Evolutionary conservation across 2,113 vertebrate species (phyloP).

Genomic region (Myxocyprinus asiaticus): DNA sequence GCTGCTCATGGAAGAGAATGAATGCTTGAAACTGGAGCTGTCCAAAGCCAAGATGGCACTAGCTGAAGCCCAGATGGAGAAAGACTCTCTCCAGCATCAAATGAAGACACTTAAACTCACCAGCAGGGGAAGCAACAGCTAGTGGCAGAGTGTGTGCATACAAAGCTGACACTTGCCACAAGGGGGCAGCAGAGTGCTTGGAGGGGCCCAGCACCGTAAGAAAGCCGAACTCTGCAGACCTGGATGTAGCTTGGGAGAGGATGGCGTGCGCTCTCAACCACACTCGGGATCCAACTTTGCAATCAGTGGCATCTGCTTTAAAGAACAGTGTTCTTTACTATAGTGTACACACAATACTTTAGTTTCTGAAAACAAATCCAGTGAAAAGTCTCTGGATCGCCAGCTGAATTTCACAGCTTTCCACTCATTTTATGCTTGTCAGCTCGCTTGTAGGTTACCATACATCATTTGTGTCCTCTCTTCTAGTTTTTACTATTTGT

Average conservation of each 20-base stretch:
- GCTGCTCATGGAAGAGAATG: slow-evolving; percentile 91
- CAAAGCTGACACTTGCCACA: slow-evolving; percentile 13
- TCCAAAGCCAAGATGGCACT: slow-evolving; percentile 93
- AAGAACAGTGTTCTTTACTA: slow-evolving; percentile 15
- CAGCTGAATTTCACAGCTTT: too few species aligned
- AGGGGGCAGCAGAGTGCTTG: slow-evolving; percentile 19
- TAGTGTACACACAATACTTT: background rate
- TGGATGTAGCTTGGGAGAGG: background rate
- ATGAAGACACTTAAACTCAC: slow-evolving; percentile 82
- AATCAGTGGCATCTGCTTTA: background rate
- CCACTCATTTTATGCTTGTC: too few species aligned
- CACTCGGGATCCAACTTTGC: background rate
- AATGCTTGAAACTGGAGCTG: slow-evolving; percentile 90
- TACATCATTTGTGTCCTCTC: too few species aligned
- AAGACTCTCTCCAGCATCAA: slow-evolving; percentile 86
- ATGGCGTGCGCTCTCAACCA: background rate
- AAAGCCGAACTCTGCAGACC: background rate
- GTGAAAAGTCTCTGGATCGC: too few species aligned
- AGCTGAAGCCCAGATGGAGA: slow-evolving; percentile 92
- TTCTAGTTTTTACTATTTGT: too few species aligned
- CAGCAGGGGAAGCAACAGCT: slow-evolving; percentile 64
- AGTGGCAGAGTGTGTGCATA: slow-evolving; percentile 39
- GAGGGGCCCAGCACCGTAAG: slow-evolving; percentile 3
- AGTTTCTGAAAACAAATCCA: background rate
- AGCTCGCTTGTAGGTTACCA: too few species aligned